phyloP scores from a whole-genome alignment of 2,113 vertebrate genomes.

The Pheucticus melanocephalus region DNA sequence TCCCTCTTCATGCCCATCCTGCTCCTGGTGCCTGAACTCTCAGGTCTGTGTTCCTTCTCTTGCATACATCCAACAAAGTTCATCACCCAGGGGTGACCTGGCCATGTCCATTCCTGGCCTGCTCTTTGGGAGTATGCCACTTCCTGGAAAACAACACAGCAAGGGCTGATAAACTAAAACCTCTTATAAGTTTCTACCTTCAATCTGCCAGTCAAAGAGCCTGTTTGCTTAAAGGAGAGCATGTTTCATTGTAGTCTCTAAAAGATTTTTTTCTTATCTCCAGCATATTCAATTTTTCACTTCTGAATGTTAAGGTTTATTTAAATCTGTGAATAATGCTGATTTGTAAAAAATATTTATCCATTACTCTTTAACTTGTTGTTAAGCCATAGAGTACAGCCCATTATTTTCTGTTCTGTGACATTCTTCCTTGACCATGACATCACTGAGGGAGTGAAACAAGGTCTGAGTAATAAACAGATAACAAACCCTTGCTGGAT shows the following conservation, averaged over 20 bases:
- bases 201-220: not conserved
- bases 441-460: not conserved
- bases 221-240: not conserved
- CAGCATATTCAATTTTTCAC: not conserved
- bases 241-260: not conserved
- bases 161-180: not conserved
- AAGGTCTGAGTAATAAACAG: not conserved
- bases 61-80: not conserved
- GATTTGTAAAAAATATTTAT: not conserved
- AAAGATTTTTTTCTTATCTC: not conserved
- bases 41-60: not conserved
- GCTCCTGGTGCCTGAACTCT: not conserved
- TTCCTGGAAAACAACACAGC: not conserved
- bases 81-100: not conserved
- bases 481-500: not conserved
- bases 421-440: not conserved
- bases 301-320: not conserved
- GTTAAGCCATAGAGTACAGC: not conserved
- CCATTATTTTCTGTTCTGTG: not conserved
- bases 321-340: not conserved
- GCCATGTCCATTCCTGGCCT: not conserved
- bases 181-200: not conserved
- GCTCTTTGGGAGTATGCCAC: not conserved
- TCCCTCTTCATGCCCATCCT: not conserved
- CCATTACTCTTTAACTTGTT: not conserved